Evolutionary conservation across 2,888 invertebrate genomes (phyloP), one percentile per base, ranked within the genome.

Genomic region (Drosophila robusta): DNA sequence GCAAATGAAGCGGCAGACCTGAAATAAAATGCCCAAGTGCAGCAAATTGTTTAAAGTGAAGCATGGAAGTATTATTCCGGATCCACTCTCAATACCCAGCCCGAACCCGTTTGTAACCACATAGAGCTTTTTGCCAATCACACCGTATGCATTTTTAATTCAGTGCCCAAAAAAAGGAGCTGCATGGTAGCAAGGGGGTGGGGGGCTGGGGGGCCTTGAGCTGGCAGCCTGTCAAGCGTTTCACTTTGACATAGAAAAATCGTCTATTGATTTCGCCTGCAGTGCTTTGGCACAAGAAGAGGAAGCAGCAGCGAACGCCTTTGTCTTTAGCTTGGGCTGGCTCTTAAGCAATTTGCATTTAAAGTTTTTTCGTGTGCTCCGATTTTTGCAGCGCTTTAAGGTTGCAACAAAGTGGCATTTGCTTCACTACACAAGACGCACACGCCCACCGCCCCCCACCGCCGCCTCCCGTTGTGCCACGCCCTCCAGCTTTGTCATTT

Each of bases 221-320:
- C 22, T 18, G 45, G 22, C 44, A 60, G 56, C 57, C 58, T 62
- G 77, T 49, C 78, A 63, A 62, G 65, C 70, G 38, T 64, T 70
- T 75, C 62, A 69, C 80, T 80, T 80, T 83, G 85, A 85, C 80
- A 77, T 78, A 74, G 80, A 85, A 77, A 85, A 83, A 83, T 80
- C 76, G 70, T 55, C 70, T 69, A 82, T 85, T 82, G 83, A 83
- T 85, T 83, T 80, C 57, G 74, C 45, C 49, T 39, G 39, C 38
- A 57, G 55, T 26, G 16, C 56, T 38, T 39, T 38, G 36, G 22
- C 16, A 3, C 9, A 16, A 3, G 22, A 11, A 32, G 18, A 42
- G 7, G 14, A 11, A 36, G 32, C n/a, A 12, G 18, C 16, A 18
- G 18, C 11, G 4, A 46, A 29, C 6, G 34, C 26, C 39, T 42